Conservation (phyloP, 2,113 vertebrate genomes). For the Lampris megalopsis region DNA sequence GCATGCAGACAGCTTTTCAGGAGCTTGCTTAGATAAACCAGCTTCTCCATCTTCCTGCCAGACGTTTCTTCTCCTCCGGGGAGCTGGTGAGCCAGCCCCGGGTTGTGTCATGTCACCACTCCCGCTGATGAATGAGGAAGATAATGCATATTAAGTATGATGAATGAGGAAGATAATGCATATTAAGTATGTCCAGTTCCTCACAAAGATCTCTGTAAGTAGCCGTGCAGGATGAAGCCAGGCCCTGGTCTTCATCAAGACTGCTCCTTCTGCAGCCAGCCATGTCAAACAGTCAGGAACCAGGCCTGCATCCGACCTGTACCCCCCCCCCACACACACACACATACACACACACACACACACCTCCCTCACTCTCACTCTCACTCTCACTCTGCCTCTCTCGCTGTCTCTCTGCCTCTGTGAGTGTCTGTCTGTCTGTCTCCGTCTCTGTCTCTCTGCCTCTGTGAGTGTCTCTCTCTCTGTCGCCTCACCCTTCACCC, state of each 20-base stretch:
- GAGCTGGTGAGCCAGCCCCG: conserved; percentile 73
- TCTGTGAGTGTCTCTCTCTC: neutral
- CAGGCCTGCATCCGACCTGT: too few species aligned
- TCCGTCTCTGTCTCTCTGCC: too few species aligned
- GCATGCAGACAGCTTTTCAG: conserved; percentile 69
- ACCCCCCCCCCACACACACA: too few species aligned
- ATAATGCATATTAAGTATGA: conserved; percentile 90
- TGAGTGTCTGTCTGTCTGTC: neutral
- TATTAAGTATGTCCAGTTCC: conserved; percentile 87
- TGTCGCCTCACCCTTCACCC: neutral
- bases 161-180: conserved; percentile 89
- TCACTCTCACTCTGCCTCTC: neutral
- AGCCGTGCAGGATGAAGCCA: conserved; percentile 89
- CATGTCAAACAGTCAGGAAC: conserved; percentile 81
- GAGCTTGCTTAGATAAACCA: conserved; percentile 83
- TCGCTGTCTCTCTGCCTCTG: neutral
- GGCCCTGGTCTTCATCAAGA: conserved; percentile 91
- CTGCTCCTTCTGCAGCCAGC: conserved; percentile 88
- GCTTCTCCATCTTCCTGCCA: conserved; percentile 56
- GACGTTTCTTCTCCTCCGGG: conserved; percentile 73
- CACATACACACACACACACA: too few species aligned
- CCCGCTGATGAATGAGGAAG: conserved; percentile 86
- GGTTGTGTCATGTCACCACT: conserved; percentile 85
- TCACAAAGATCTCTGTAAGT: conserved; percentile 81
- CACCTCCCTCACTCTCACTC: conserved; percentile 6